These are phyloP conservation scores for Mesocentrotus franciscanus DNA, from an alignment of 53 echinoderm and acorn worm genomes.

Conservation along the genomic window DNA sequence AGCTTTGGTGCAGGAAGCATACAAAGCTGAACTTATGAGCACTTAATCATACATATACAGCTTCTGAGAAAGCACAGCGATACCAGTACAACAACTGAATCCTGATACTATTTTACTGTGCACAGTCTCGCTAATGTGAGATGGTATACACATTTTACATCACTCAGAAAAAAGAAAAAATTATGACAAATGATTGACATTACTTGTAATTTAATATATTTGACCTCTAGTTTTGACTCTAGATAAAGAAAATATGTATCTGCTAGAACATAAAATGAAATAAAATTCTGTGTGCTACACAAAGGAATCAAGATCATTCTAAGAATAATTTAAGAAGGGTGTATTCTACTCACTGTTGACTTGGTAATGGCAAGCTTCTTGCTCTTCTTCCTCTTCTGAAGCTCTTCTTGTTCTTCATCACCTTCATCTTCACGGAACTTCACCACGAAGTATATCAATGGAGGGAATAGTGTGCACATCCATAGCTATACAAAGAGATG, in stretches of 20 bases:
- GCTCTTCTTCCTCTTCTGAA: conserved; percentile 32
- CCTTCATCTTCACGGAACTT: conserved; percentile 90
- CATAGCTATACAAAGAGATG: conserved; percentile 72
- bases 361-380: background rate
- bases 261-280: background rate
- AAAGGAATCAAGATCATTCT: background rate
- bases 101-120: no score
- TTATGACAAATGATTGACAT: no score
- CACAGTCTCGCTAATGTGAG: no score
- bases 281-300: background rate
- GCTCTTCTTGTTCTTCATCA: conserved; percentile 57
- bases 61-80: no score
- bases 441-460: conserved; percentile 76
- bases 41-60: no score
- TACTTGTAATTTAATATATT: no score
- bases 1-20: no score
- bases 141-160: no score
- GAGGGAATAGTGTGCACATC: conserved; percentile 81
- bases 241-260: background rate
- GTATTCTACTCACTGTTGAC: background rate
- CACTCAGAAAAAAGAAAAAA: no score
- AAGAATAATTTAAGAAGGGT: background rate
- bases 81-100: no score
- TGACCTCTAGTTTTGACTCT: background rate
- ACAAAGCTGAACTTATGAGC: no score